Conservation (phyloP, 2,113 vertebrate species). For the Tympanuchus pallidicinctus region DNA sequence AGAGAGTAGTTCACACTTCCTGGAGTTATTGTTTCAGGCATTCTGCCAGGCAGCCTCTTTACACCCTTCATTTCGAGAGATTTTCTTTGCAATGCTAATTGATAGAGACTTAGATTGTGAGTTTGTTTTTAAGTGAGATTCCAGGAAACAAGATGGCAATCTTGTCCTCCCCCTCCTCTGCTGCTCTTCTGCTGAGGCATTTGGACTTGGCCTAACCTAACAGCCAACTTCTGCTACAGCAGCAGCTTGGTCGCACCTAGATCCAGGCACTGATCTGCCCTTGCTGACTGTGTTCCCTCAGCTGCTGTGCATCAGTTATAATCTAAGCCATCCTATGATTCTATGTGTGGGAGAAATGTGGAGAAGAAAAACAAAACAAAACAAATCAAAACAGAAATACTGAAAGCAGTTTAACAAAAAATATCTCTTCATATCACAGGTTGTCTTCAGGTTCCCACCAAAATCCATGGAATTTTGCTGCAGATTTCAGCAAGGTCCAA, state of each 20-base stretch:
- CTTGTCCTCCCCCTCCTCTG: not conserved
- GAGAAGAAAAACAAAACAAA: not conserved
- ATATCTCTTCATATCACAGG: not conserved
- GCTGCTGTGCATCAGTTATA: not conserved
- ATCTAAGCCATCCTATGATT: not conserved
- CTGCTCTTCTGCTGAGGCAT: not conserved
- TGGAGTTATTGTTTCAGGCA: slow-evolving; percentile 62
- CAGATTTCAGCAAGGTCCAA: not conserved
- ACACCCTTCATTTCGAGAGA: slow-evolving; percentile 60
- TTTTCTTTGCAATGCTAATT: slow-evolving; percentile 74
- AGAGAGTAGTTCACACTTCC: slow-evolving; percentile 67
- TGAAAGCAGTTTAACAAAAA: not conserved
- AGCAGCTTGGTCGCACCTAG: not conserved
- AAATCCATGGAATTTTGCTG: not conserved
- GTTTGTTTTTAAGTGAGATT: slow-evolving; percentile 57
- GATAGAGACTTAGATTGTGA: slow-evolving; percentile 34
- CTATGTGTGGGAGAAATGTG: not conserved
- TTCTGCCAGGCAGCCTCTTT: slow-evolving; percentile 53
- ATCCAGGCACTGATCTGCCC: not conserved
- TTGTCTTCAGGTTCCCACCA: not conserved
- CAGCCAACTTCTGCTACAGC: not conserved
- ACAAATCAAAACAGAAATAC: not conserved
- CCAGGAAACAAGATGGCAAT: slow-evolving; percentile 67
- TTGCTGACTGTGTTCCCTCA: not conserved
- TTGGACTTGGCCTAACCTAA: not conserved